Percentiles rank a stretch among this genome's conserved stretches.
phyloP scores from a whole-genome alignment of 2,888 invertebrate genomes.

The Netelia virgata region DNA sequence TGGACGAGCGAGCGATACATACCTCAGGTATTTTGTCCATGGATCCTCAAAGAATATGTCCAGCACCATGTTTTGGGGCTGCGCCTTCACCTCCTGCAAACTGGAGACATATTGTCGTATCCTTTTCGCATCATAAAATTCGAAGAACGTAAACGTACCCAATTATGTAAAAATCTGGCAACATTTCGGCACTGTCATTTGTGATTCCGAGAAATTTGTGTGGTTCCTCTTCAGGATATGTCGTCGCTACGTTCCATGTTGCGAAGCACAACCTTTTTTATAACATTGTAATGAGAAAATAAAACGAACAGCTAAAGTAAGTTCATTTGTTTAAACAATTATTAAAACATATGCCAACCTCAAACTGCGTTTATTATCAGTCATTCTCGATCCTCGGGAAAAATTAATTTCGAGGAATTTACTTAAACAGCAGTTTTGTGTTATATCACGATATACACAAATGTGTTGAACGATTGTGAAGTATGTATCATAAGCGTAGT shows the following conservation, averaged over 20 bases:
- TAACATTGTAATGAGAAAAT: conserved; percentile 80
- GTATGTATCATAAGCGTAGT: no score
- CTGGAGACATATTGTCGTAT: conserved; percentile 83
- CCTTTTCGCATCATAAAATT: conserved; percentile 41
- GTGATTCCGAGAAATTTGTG: conserved; percentile 90
- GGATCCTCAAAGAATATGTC: conserved; percentile 94
- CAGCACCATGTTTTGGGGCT: conserved; percentile 93
- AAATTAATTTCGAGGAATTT: not conserved
- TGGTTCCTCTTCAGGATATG: conserved; percentile 90
- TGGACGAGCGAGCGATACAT: conserved; percentile 42
- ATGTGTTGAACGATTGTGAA: not conserved
- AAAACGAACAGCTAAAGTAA: conserved; percentile 42
- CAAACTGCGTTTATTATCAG: conserved; percentile 31
- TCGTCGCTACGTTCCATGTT: conserved; percentile 96
- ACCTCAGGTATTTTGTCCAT: conserved; percentile 91
- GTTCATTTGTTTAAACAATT: not conserved
- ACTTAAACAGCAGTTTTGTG: not conserved
- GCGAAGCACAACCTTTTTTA: conserved; percentile 90
- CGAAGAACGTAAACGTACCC: conserved; percentile 86
- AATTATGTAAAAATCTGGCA: conserved; percentile 94
- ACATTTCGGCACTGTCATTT: conserved; percentile 87
- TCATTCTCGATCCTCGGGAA: conserved; percentile 28
- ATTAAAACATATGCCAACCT: conserved; percentile 42
- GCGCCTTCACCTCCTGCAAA: conserved; percentile 95
- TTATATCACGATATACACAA: conserved; percentile 4